Base-by-base conservation (phyloP, 2,797 vertebrate species). In the Alca torda region DNA sequence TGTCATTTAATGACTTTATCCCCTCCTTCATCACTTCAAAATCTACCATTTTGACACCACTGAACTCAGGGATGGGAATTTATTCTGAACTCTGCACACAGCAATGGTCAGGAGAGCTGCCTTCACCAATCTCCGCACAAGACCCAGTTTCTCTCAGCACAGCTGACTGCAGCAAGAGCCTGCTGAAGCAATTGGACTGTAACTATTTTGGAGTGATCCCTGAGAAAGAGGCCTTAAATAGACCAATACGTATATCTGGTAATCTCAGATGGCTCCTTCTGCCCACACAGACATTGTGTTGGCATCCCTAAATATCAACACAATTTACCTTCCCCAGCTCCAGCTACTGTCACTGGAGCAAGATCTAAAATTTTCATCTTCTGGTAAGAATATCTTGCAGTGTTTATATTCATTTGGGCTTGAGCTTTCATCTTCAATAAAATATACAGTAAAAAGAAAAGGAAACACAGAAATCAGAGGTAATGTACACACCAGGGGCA, bases 191-290 rank as follows among this genome's bases (percentile, higher is more conserved):
- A 61, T 85, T 60, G 89, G 51, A 41, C 56, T 95, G 92, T 74
- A 80, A 90, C 90, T 96, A 95, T 94, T 96, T 91, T 94, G 87
- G 93, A 92, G 39, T 56, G 57, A 94, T 92, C 89, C 85, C 94
- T 88, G 67, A 94, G 95, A 97, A 95, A 93, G 60, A 77, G 51
- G 57, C 84, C 84, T 87, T 90, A 95, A 95, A 97, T 97, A 95
- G 89, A 96, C 75, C 59, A 86, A 87, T 86, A 92, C 2, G 9
- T 96, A 60, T 33, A 81, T 73, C 84, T 96, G 69, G 72, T 81
- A 95, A 33, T 78, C 96, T 95, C 95, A 94, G 75, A 90, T 68
- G 80, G 72, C 94, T 96, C 43, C 78, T 91, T 85, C 73, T 83
- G 75, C 90, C 68, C 95, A 90, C 37, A 0, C 3, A 95, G 84